Evolutionary conservation across 1,140 invertebrate species (phyloP).

Genomic region (Papilio polytes): DNA sequence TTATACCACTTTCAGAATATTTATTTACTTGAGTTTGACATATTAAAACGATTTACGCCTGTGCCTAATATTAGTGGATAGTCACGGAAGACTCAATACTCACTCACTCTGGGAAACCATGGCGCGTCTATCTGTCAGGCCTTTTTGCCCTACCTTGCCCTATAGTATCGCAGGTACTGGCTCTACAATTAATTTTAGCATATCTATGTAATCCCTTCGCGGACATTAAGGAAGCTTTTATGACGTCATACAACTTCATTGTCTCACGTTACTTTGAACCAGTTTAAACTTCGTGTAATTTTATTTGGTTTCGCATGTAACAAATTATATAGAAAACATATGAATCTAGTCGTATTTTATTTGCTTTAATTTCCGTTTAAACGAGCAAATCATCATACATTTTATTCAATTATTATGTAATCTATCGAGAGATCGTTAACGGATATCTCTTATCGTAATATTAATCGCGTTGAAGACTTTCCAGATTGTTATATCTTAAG

Average conservation of each 20-base stretch:
- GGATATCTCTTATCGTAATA: constrained; percentile 19
- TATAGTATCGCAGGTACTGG: too few relatives aligned
- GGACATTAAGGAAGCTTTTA: background rate
- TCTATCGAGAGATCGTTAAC: background rate
- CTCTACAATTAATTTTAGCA: too few relatives aligned
- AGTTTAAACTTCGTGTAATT: too few relatives aligned
- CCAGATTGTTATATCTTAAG: constrained; percentile 20
- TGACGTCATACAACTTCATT: background rate
- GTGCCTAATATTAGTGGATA: background rate
- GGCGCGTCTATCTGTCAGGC: background rate
- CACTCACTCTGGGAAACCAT: background rate
- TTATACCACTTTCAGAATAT: background rate
- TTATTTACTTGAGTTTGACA: background rate
- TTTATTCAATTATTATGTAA: constrained; percentile 13
- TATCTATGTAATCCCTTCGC: too few relatives aligned
- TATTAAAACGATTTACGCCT: background rate
- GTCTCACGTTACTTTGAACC: too few relatives aligned
- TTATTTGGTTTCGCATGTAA: too few relatives aligned
- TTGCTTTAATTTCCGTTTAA: background rate
- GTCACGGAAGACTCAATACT: background rate
- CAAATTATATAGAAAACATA: too few relatives aligned
- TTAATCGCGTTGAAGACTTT: constrained; percentile 32
- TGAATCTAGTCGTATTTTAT: background rate
- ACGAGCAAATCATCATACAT: background rate
- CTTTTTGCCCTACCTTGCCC: too few relatives aligned